Conservation (phyloP, 2,797 vertebrate species). For the Syngnathus rostellatus region DNA sequence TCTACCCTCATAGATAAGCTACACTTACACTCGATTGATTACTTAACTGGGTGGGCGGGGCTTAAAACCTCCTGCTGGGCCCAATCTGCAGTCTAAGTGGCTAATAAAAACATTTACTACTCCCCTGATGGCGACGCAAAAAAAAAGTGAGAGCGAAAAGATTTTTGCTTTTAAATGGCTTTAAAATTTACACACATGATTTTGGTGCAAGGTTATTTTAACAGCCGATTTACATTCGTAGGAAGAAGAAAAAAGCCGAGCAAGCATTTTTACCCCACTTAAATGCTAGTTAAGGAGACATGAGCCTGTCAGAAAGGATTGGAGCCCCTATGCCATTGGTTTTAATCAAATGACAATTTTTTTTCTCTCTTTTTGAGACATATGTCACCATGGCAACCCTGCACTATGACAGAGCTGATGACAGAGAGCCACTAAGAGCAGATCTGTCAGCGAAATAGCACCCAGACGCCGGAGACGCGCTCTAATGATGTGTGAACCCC, state of each 20-base stretch:
- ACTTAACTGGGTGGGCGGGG: constrained; percentile 31
- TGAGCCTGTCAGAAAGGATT: constrained; percentile 28
- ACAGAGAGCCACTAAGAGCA: constrained; percentile 69
- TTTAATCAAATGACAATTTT: constrained; percentile 28
- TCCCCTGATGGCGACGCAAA: constrained; percentile 15
- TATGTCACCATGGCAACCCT: constrained; percentile 79
- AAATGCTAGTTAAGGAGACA: constrained; percentile 40
- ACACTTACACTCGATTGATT: constrained; percentile 47
- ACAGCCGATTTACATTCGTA: not conserved
- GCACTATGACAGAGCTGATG: constrained; percentile 84
- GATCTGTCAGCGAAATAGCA: constrained; percentile 66
- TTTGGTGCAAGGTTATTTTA: constrained; percentile 9
- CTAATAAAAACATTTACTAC: constrained; percentile 53
- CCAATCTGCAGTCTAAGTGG: constrained; percentile 36
- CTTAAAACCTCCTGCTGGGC: constrained; percentile 35
- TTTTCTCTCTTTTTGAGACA: not conserved
- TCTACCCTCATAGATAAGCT: constrained; percentile 23
- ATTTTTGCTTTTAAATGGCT: constrained; percentile 17
- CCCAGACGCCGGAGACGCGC: constrained; percentile 30
- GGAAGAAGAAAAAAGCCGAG: constrained; percentile 1
- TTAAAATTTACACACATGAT: constrained; percentile 17
- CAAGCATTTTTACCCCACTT: constrained; percentile 47
- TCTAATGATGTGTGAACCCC: constrained; percentile 37
- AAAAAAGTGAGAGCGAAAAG: constrained; percentile 11
- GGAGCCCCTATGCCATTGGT: not conserved